Evolutionary conservation across 2,888 invertebrate species (phyloP), one percentile per base, ranked within the genome.

Genomic region (Alitta virens): DNA sequence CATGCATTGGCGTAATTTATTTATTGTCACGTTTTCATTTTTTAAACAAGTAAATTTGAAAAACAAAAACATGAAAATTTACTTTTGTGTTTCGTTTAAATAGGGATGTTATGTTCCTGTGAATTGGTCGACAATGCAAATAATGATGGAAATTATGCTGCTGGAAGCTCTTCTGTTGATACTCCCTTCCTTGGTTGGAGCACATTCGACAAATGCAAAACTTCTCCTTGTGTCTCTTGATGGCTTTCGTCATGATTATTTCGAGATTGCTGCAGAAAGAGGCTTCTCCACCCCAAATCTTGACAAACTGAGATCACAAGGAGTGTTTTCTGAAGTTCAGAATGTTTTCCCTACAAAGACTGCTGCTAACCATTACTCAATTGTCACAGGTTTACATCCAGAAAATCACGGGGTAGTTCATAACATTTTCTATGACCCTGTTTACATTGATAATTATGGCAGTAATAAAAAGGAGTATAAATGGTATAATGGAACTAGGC

Each of bases 351-450:
- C 76, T 1, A 90, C 90, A 0, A 88, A 88, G 81, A 91, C 90
- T 0, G 88, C 88, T 74, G 88, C 90, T 0, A 90, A 90, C 81
- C 90, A 90, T 80, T 88, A 88, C 73, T 85, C 88, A 0, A 87
- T 90, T 60, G 88, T 87, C 0, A 91, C 82, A 5, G 80, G 81
- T 24, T 55, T 77, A 18, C 88, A 87, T 74, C 84, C 87, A 0
- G 89, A 89, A 77, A 84, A 81, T 18, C 90, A 90, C 79, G 90
- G 90, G 0, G 87, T 90, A 38, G 78, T 89, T 1, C 88, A 86
- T 12, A 90, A 88, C 75, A 74, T 74, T 27, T 84, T 87, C 71
- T 88, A 84, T 73, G 88, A 89, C 75, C 83, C 84, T 75, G n/a
- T 18, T 9, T 46, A n/a, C 21, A 46, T 5, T 46, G 71, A 74